Conservation (phyloP, 2,888 invertebrate species). For the Xanthia icteritia region DNA sequence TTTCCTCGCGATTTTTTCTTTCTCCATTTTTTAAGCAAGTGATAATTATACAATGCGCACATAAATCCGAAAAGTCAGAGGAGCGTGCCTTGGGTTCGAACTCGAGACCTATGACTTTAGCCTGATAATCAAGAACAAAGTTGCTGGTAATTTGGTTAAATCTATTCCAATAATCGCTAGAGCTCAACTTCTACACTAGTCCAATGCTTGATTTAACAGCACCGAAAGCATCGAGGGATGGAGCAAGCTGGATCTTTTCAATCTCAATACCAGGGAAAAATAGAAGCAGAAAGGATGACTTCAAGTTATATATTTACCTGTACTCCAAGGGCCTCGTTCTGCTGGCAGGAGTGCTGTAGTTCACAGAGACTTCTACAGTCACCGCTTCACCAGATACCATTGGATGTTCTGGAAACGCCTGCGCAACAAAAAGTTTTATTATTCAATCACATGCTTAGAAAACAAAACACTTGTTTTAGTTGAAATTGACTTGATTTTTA, state of each 20-base stretch:
- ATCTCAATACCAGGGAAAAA: neutral
- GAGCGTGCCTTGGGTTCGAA: no score
- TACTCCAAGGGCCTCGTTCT: slow-evolving; percentile 82
- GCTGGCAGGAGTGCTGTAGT: slow-evolving; percentile 85
- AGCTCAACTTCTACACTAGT: neutral
- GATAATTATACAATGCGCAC: no score
- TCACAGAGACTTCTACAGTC: slow-evolving; percentile 81
- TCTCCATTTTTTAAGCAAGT: no score
- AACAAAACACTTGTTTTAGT: neutral
- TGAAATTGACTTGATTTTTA: neutral
- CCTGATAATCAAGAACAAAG: neutral
- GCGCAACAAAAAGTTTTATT: slow-evolving; percentile 9
- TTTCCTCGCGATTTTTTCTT: no score
- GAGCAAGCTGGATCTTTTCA: neutral
- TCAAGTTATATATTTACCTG: slow-evolving; percentile 75
- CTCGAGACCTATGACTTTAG: no score
- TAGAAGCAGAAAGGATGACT: no score
- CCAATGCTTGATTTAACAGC: no score
- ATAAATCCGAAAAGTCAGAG: no score
- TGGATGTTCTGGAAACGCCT: slow-evolving; percentile 82
- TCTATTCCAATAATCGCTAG: neutral
- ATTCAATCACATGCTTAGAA: neutral
- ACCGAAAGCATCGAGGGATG: neutral
- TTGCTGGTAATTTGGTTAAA: neutral
- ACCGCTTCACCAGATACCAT: slow-evolving; percentile 72